phyloP scores from a whole-genome alignment of 2,797 vertebrate species.

The Mionectes olivaceus region DNA sequence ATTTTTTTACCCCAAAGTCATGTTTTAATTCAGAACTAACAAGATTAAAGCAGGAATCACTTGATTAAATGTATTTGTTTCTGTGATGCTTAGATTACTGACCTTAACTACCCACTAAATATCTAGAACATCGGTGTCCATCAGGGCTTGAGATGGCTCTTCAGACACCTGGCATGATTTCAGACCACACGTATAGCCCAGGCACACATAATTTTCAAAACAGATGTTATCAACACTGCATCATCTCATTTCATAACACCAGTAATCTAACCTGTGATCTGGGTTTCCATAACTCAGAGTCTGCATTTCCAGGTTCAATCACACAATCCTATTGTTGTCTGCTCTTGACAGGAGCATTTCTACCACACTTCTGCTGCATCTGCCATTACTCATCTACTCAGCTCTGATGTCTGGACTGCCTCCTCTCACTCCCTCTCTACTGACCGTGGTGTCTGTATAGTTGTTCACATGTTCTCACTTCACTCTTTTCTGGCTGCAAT shows the following conservation, averaged over 20 bases:
- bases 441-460: not conserved
- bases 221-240: not conserved
- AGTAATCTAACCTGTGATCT: not conserved
- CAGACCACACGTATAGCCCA: not conserved
- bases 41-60: not conserved
- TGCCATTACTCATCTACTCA: not conserved
- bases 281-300: not conserved
- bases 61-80: not conserved
- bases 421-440: not conserved
- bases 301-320: not conserved
- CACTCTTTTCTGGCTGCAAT: not conserved
- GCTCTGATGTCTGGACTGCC: not conserved
- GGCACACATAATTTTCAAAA: not conserved
- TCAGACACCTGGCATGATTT: not conserved
- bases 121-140: not conserved
- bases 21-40: not conserved
- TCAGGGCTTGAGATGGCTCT: not conserved
- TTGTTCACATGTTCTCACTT: not conserved
- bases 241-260: not conserved
- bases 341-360: not conserved
- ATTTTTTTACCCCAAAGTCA: not conserved
- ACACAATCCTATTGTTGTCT: not conserved
- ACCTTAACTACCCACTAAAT: not conserved
- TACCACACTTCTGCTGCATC: not conserved
- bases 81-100: not conserved